phyloP scores from a whole-genome alignment of 1,140 invertebrate species.

The Magallana ariakensis region DNA sequence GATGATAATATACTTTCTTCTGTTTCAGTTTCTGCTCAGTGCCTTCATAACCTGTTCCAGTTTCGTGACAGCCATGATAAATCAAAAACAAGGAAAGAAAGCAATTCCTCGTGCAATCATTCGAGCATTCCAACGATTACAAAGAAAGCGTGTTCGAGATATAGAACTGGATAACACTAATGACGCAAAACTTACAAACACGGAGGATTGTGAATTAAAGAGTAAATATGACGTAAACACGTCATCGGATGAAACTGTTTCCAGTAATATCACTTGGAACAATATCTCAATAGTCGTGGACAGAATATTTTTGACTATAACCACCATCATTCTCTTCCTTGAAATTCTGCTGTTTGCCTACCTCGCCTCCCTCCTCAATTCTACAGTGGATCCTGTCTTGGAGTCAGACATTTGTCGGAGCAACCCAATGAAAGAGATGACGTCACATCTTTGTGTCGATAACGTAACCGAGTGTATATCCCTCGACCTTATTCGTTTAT shows the following conservation, averaged over 20 bases:
- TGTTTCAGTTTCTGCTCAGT: conserved; percentile 5
- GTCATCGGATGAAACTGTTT: background rate
- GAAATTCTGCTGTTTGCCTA: background rate
- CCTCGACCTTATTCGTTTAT: too few species aligned
- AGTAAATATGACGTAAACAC: too few species aligned
- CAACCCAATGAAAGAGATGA: background rate
- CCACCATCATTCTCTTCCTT: background rate
- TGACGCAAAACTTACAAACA: background rate
- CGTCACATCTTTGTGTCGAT: background rate
- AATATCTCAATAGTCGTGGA: background rate
- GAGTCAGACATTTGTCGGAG: background rate
- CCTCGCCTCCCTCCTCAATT: background rate
- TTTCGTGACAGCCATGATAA: background rate
- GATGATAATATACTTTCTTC: background rate
- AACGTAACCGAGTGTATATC: background rate
- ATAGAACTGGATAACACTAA: background rate
- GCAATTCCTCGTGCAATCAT: background rate
- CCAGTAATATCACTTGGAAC: background rate
- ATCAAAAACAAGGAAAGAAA: background rate
- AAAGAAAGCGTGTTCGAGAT: background rate
- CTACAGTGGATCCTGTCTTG: background rate
- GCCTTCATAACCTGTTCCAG: conserved; percentile 16
- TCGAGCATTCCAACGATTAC: background rate
- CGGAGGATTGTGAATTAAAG: too few species aligned
- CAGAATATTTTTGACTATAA: background rate